Evolutionary conservation across 1,140 invertebrate genomes (phyloP).

Genomic region (Dendroctonus ponderosae): DNA sequence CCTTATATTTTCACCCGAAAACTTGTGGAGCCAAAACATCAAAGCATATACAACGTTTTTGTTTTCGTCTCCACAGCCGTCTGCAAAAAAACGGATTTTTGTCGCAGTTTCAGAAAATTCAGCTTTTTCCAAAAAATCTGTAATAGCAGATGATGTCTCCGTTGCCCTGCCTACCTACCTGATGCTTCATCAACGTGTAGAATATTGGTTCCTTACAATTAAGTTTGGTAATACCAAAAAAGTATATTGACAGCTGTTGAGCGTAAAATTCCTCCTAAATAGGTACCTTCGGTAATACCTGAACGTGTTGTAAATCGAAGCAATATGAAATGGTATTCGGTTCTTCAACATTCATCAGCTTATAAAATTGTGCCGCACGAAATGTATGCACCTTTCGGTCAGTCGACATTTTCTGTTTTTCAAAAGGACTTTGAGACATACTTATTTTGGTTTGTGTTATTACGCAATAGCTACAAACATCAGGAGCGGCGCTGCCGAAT

Average conservation of each 20-base stretch:
- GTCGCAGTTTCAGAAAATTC: neutral
- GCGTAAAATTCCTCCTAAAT: constrained; percentile 38
- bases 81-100: constrained; percentile 29
- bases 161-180: constrained; percentile 24
- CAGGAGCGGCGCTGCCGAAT: constrained; percentile 19
- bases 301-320: constrained; percentile 41
- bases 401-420: constrained; percentile 6
- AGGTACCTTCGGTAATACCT: constrained; percentile 35
- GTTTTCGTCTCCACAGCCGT: constrained; percentile 38
- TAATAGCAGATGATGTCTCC: constrained; percentile 21
- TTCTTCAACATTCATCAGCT: constrained; percentile 5
- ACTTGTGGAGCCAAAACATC: constrained; percentile 22
- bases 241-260: constrained; percentile 21
- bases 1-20: constrained; percentile 5
- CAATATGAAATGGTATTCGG: constrained; percentile 19
- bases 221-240: constrained; percentile 28
- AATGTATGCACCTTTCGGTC: neutral
- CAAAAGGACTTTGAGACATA: neutral
- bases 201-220: constrained; percentile 14
- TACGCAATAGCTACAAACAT: constrained; percentile 22
- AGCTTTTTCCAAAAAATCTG: constrained; percentile 3
- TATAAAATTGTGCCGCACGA: constrained; percentile 3
- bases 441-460: constrained; percentile 23
- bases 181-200: constrained; percentile 28
- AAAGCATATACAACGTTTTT: constrained; percentile 6